Evolutionary conservation across 1,140 invertebrate species (phyloP).

Genomic region (silkworm (Bombyx mori)): ASM3026992v2 NC_085114.1:11465501-11466000

Average conservation of each 20-base stretch:
- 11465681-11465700: too few species aligned
- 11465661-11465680: too few species aligned
- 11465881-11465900: slow-evolving; percentile 17
- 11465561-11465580: slow-evolving; percentile 19
- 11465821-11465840: slow-evolving; percentile 19
- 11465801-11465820: too few species aligned
- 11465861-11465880: slow-evolving; percentile 23
- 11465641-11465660: too few species aligned
- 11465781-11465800: too few species aligned
- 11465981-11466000: slow-evolving; percentile 19
- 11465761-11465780: too few species aligned
- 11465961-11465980: slow-evolving; percentile 19
- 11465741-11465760: too few species aligned
- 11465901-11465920: slow-evolving; percentile 9
- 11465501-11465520: slow-evolving; percentile 19
- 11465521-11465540: slow-evolving; percentile 18
- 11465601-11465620: slow-evolving; percentile 16
- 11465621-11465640: slow-evolving; percentile 22
- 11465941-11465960: slow-evolving; percentile 14
- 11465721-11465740: too few species aligned
- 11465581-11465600: slow-evolving; percentile 22
- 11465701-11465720: too few species aligned
- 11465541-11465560: slow-evolving; percentile 17
- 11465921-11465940: slow-evolving; percentile 9
- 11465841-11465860: slow-evolving; percentile 20